Conservation (phyloP, 2,797 vertebrate species). For the Mus spretus region DNA sequence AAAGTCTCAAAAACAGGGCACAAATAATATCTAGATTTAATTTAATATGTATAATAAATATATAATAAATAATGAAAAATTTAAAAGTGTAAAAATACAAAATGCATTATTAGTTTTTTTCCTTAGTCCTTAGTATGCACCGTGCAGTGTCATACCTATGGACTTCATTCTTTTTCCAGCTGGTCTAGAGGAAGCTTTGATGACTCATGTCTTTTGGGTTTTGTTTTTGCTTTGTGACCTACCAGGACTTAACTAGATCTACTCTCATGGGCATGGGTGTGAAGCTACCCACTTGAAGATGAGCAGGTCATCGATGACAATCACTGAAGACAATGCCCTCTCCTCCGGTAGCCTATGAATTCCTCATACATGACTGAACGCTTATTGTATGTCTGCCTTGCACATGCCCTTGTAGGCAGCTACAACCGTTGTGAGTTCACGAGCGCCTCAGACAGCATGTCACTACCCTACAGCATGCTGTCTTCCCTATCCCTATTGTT, state of each 20-base stretch:
- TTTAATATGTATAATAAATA: constrained; percentile 4
- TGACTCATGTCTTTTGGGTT: neutral
- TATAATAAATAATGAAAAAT: constrained; percentile 21
- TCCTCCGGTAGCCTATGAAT: neutral
- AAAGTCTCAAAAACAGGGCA: neutral
- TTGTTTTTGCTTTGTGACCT: neutral
- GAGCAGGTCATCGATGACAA: neutral
- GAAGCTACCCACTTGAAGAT: neutral
- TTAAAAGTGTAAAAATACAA: constrained; percentile 55
- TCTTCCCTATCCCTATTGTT: neutral
- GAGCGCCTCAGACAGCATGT: neutral
- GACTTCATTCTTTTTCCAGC: constrained; percentile 26
- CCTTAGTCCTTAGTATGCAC: constrained; percentile 5
- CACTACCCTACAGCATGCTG: neutral
- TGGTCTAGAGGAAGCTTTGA: constrained; percentile 15
- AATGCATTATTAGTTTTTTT: neutral
- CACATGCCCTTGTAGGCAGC: neutral
- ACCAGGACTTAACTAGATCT: neutral
- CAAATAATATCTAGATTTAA: constrained; percentile 22
- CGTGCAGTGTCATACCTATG: neutral
- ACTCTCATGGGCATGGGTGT: neutral
- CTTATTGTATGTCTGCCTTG: neutral
- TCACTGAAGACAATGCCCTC: neutral
- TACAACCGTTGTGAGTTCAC: neutral
- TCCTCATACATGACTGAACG: neutral